Conservation (phyloP, 2,113 vertebrate species). For the Regulus satrapa region DNA sequence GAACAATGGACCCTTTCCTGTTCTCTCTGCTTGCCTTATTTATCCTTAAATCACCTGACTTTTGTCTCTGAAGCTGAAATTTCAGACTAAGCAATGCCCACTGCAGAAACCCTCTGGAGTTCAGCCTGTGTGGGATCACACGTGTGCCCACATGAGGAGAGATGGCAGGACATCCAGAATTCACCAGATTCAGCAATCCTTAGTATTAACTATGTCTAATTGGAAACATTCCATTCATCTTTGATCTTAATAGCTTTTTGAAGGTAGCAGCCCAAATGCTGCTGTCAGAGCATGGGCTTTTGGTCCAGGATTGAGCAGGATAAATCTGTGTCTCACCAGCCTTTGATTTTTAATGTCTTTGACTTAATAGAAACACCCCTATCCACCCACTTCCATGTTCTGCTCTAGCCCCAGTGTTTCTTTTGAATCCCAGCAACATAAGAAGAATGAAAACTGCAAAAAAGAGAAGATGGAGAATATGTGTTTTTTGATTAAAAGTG, state of each 20-base stretch:
- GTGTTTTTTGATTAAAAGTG: slow-evolving; percentile 50
- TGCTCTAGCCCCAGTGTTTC: neutral
- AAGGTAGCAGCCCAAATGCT: neutral
- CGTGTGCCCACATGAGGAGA: neutral
- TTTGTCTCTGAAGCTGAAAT: neutral
- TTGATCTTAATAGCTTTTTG: slow-evolving; percentile 57
- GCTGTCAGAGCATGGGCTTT: neutral
- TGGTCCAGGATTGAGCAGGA: neutral
- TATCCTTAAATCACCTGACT: neutral
- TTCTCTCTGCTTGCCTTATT: neutral
- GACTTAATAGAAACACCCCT: neutral
- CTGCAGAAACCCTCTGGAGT: neutral
- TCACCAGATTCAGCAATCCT: neutral
- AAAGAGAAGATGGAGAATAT: neutral
- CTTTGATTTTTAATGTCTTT: slow-evolving; percentile 50
- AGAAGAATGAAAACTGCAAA: neutral
- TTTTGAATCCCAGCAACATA: neutral
- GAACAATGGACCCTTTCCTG: neutral
- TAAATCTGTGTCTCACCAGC: slow-evolving; percentile 3
- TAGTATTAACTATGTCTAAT: neutral
- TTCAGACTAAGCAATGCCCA: neutral
- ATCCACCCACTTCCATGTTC: slow-evolving; percentile 15
- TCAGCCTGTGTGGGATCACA: neutral
- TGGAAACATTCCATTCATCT: slow-evolving; percentile 53
- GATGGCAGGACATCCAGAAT: neutral